These are phyloP conservation scores for Eupithecia insigniata DNA, from an alignment of 2,888 invertebrate species.

Conservation along the genomic window DNA sequence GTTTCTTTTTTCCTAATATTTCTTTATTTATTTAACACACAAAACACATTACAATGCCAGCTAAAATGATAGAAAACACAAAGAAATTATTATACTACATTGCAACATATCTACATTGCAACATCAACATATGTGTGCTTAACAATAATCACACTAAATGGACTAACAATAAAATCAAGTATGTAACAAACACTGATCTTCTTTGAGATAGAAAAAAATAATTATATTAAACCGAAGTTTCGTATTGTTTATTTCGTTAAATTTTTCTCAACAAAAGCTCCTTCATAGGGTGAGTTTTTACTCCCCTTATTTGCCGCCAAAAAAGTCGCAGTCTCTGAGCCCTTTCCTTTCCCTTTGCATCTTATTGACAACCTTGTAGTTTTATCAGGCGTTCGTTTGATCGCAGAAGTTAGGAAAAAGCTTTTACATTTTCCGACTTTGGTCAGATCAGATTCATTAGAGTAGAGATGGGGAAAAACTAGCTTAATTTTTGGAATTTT, in stretches of 20 bases:
- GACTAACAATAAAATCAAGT: too few relatives aligned
- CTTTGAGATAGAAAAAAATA: too few relatives aligned
- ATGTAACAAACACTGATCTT: too few relatives aligned
- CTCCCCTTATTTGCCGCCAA: constrained; percentile 31
- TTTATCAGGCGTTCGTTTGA: constrained; percentile 32
- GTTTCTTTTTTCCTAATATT: too few relatives aligned
- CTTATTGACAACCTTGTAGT: constrained; percentile 33
- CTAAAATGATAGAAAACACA: too few relatives aligned
- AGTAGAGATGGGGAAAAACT: background rate
- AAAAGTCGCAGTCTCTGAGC: constrained; percentile 30
- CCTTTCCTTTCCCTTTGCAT: constrained; percentile 10
- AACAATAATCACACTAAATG: too few relatives aligned
- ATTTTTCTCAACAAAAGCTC: background rate
- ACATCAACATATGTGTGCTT: too few relatives aligned
- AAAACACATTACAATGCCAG: too few relatives aligned
- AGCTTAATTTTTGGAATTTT: background rate
- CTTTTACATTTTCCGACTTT: background rate
- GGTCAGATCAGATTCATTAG: background rate
- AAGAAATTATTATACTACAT: too few relatives aligned
- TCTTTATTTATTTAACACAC: too few relatives aligned
- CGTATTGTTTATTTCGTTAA: background rate
- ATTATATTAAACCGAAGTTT: too few relatives aligned
- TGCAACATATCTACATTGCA: too few relatives aligned
- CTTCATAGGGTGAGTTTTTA: constrained; percentile 9
- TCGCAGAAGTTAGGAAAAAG: constrained; percentile 27